Conservation (phyloP, 92 coral and sea anemone species). For the Epizoanthus stellaris region DNA sequence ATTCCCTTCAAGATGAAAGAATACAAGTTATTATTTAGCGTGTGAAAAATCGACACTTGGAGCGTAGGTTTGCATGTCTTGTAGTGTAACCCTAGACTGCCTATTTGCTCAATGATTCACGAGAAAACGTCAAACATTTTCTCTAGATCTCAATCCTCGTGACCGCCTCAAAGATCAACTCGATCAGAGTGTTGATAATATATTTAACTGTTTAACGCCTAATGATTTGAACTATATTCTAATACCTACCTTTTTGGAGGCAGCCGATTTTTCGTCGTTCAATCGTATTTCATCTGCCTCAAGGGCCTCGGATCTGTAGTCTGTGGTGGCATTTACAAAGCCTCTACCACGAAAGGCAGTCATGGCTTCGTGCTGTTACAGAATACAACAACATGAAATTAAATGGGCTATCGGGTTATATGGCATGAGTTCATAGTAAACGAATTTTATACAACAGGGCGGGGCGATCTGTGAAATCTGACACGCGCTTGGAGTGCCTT, state of each 20-base stretch:
- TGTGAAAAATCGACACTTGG: neutral
- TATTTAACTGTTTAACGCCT: neutral
- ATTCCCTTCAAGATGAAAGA: constrained; percentile 65
- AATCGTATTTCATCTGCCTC: constrained; percentile 70
- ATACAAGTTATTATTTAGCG: neutral
- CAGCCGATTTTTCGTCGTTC: constrained; percentile 71
- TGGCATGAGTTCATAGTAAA: constrained; percentile 7
- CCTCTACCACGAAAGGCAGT: constrained; percentile 11
- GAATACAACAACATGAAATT: constrained; percentile 18
- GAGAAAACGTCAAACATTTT: neutral
- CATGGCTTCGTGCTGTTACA: constrained; percentile 17
- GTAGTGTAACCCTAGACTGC: neutral
- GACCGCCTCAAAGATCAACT: constrained; percentile 15
- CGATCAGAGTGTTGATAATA: constrained; percentile 16
- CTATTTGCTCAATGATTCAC: constrained; percentile 19
- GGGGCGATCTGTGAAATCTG: constrained; percentile 36
- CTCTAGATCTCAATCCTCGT: neutral
- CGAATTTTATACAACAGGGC: constrained; percentile 22
- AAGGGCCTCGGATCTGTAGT: constrained; percentile 37
- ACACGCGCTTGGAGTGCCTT: constrained; percentile 3
- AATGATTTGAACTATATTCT: constrained; percentile 5
- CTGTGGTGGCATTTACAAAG: neutral
- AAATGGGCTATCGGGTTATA: constrained; percentile 28
- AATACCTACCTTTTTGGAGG: constrained; percentile 73
- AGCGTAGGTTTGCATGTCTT: neutral